These are phyloP conservation scores for Brachypteracias leptosomus DNA, from an alignment of 2,113 vertebrate genomes.

Conservation along the genomic window DNA sequence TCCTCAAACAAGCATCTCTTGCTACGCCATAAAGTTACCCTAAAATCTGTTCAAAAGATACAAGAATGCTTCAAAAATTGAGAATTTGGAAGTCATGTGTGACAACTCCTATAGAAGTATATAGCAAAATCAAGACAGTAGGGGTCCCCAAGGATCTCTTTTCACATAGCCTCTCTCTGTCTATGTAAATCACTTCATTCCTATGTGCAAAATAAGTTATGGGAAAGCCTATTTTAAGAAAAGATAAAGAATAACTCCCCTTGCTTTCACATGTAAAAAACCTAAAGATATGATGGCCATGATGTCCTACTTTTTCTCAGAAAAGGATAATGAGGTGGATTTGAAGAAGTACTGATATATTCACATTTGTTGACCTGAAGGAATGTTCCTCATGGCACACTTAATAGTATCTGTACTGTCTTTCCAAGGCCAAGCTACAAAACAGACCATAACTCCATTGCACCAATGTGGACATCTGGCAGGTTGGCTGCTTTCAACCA, in stretches of 20 bases:
- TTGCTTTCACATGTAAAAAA: neutral
- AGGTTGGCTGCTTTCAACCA: neutral
- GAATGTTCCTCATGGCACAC: neutral
- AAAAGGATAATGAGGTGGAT: neutral
- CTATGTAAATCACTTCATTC: neutral
- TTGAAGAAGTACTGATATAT: neutral
- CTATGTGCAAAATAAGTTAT: neutral
- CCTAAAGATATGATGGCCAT: neutral
- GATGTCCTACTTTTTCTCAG: neutral
- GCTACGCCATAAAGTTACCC: neutral
- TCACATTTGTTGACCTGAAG: neutral
- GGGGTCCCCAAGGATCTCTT: neutral
- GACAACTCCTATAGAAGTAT: neutral
- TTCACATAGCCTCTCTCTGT: neutral
- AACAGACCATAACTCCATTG: neutral
- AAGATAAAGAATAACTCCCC: neutral
- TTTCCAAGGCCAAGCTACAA: neutral
- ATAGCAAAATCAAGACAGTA: neutral
- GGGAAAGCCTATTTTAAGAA: neutral
- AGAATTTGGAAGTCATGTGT: neutral
- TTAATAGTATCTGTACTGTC: neutral
- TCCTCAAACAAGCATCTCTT: neutral
- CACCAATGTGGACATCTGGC: neutral
- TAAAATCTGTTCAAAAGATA: neutral
- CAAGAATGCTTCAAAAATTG: neutral